A percentile compares a stretch with the other conserved stretches of the same genome.
phyloP scores from a whole-genome alignment of 2,797 vertebrate species.

The Austrolebias charrua region DNA sequence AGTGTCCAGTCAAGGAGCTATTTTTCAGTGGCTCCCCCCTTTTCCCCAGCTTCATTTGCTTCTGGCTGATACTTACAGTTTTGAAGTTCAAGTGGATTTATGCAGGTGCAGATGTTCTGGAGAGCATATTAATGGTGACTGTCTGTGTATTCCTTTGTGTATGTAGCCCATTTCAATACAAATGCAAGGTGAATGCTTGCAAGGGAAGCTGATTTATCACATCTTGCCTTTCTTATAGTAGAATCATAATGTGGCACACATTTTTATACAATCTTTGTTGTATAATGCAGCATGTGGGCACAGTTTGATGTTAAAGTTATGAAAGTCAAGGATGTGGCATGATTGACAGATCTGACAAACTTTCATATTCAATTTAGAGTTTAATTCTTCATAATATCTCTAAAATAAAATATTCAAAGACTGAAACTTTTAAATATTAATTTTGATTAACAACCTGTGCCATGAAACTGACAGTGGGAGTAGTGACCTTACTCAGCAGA shows the following conservation, averaged over 20 bases:
- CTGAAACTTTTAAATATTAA: neutral
- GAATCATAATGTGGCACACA: slow-evolving; percentile 3
- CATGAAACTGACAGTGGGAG: slow-evolving; percentile 12
- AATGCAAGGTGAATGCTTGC: slow-evolving; percentile 2
- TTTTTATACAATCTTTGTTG: neutral
- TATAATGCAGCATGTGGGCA: slow-evolving; percentile 3
- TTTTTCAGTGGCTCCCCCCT: neutral
- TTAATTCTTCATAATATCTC: neutral
- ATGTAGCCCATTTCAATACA: neutral
- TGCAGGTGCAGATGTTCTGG: neutral
- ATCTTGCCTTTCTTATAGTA: slow-evolving; percentile 11
- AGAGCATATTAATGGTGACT: slow-evolving; percentile 5
- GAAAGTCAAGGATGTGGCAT: slow-evolving; percentile 13
- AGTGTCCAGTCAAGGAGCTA: neutral
- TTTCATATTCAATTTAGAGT: neutral
- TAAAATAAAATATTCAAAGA: slow-evolving; percentile 2
- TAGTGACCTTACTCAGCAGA: slow-evolving; percentile 34
- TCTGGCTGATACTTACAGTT: neutral
- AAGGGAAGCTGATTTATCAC: neutral
- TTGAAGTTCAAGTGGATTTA: neutral
- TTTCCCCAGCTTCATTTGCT: neutral
- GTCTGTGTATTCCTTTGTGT: neutral
- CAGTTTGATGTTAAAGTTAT: slow-evolving; percentile 6
- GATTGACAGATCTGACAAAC: slow-evolving; percentile 13
- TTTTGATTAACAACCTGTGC: slow-evolving; percentile 2